Base-by-base conservation (phyloP, 1,140 invertebrate species). In the Lepidurus couesii region DNA sequence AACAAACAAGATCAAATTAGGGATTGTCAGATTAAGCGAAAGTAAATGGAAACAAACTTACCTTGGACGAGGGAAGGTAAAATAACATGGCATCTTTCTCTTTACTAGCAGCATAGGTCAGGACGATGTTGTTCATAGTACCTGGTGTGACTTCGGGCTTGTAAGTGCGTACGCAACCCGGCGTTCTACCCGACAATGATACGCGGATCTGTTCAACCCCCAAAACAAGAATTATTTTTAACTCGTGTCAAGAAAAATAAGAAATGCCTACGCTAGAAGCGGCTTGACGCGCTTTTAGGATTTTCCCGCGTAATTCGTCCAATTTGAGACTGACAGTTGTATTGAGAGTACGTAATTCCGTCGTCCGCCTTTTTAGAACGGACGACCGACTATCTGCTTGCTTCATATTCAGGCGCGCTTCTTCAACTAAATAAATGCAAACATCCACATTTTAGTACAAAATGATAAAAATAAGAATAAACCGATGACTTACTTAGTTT, bases 111-210 rank as follows among this genome's bases (percentile, higher is more conserved):
- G 89, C 92, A 82, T 90, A 91, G 53, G 87, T 91, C 53, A 93
- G 85, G 5, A 88, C 85, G n/a, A 94, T 89, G 0, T 87, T 88
- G 74, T 91, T 94, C 16, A 90, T 91, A 0, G 91, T 89, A 1
- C 90, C 89, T 0, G 93, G 89, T 42, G 91, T 88, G 73, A 91
- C 85, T 16, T 87, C 86, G 1, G 85, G 83, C 73, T 89, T 84
- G 83, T 93, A 97, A 0, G 91, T 90, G 79, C 95, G 88, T 5
- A 90, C 86, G 85, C 95, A 96, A 75, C 89, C 90, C 76, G 82
- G 77, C 21, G 79, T 77, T 42, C 85, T 83, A 75, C 84, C 84
- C 8, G 85, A 91, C 79, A 96, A 81, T 0, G 94, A 95, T 2
- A 96, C 88, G 75, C 91, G 89, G 81, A 97, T 94, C 93, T 95